phyloP scores from a whole-genome alignment of 1,140 invertebrate species.

The Patella vulgata region DNA sequence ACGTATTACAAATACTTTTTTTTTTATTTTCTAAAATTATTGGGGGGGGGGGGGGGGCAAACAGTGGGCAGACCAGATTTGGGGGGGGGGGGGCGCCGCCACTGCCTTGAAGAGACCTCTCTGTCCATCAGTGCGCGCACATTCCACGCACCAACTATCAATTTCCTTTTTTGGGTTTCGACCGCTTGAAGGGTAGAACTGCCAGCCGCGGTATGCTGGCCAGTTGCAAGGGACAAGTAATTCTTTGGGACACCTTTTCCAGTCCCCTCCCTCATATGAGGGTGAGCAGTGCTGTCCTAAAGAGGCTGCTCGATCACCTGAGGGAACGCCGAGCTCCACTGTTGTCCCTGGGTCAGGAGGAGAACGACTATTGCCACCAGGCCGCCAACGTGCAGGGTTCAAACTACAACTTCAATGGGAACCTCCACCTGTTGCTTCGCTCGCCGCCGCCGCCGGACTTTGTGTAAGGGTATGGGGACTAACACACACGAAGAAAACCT shows the following conservation, averaged over 20 bases:
- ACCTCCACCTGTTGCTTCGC: slow-evolving; percentile 14
- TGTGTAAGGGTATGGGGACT: too few relatives aligned
- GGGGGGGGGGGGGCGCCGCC: too few relatives aligned
- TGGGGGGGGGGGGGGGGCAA: too few relatives aligned
- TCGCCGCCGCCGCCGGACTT: too few relatives aligned
- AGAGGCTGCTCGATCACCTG: slow-evolving; percentile 21
- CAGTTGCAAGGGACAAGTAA: slow-evolving; percentile 1
- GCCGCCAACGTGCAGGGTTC: slow-evolving; percentile 14
- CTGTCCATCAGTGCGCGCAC: slow-evolving; percentile 13
- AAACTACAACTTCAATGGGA: slow-evolving; percentile 12
- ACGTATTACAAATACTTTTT: too few relatives aligned
- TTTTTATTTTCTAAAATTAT: too few relatives aligned
- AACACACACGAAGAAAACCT: too few relatives aligned
- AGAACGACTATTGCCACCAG: slow-evolving; percentile 6
- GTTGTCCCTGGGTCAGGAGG: background rate
- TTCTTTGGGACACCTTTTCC: slow-evolving; percentile 20
- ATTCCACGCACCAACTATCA: slow-evolving; percentile 12
- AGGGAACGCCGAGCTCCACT: slow-evolving; percentile 12
- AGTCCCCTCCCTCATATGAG: slow-evolving; percentile 8
- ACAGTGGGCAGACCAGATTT: too few relatives aligned
- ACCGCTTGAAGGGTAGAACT: too few relatives aligned
- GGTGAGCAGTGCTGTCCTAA: slow-evolving; percentile 8
- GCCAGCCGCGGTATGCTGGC: too few relatives aligned
- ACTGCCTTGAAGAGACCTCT: too few relatives aligned
- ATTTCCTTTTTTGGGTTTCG: background rate